These are phyloP conservation scores for Andrena fulva DNA, from an alignment of 2,888 invertebrate genomes.

Conservation along the genomic window DNA sequence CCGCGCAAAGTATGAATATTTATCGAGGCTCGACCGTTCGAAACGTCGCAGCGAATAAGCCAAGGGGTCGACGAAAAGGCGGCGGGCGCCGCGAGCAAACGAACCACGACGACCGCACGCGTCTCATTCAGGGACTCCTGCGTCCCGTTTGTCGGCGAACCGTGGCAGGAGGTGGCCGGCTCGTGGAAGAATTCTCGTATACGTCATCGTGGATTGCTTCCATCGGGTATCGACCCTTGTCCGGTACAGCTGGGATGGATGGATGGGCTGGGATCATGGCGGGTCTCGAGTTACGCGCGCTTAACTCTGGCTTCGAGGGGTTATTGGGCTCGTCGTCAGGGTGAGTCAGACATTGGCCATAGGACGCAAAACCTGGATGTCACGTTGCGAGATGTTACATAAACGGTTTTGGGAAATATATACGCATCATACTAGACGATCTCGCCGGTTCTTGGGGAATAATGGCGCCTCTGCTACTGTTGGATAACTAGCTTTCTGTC, in stretches of 20 bases:
- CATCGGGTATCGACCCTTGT: constrained; percentile 53
- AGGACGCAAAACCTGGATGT: too few species aligned
- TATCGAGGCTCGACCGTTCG: constrained; percentile 22
- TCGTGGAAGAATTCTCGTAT: constrained; percentile 48
- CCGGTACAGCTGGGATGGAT: constrained; percentile 32
- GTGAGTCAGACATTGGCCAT: background rate
- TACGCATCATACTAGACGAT: too few species aligned
- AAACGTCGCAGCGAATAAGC: constrained; percentile 30
- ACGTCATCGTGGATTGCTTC: constrained; percentile 23
- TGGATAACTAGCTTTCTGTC: too few species aligned
- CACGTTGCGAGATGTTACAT: too few species aligned
- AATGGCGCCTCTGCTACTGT: too few species aligned
- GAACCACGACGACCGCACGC: constrained; percentile 35
- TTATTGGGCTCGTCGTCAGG: constrained; percentile 15
- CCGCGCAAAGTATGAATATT: constrained; percentile 38
- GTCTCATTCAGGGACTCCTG: constrained; percentile 31
- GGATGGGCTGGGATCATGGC: constrained; percentile 35
- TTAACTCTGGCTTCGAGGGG: constrained; percentile 11
- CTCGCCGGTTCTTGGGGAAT: too few species aligned
- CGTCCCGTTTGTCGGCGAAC: constrained; percentile 57
- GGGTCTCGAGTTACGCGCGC: constrained; percentile 45
- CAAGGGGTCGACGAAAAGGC: constrained; percentile 15
- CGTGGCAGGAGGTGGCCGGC: constrained; percentile 25
- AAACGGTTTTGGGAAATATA: too few species aligned
- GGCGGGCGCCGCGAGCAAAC: constrained; percentile 13